Evolutionary conservation across 2,113 vertebrate genomes (phyloP).

Genomic region (Probosciger aterrimus): DNA sequence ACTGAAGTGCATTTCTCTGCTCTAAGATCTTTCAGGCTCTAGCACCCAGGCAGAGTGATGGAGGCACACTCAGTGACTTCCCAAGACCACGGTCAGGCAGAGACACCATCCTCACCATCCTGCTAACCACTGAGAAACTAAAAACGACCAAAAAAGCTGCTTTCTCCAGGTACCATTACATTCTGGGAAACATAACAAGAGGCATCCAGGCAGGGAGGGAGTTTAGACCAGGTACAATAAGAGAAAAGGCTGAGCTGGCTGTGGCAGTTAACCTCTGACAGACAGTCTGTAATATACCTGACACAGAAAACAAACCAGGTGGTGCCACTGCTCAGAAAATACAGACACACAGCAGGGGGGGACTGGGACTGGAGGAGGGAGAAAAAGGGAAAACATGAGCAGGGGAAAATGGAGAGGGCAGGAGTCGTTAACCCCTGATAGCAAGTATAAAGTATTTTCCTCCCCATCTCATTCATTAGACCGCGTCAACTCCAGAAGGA

Average conservation of each 20-base stretch:
- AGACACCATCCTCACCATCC: not conserved
- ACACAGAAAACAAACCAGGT: slow-evolving; percentile 62
- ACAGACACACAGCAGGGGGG: not conserved
- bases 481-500: slow-evolving; percentile 30
- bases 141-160: not conserved
- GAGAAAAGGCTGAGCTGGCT: not conserved
- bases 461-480: slow-evolving; percentile 46
- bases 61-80: rapidly evolving
- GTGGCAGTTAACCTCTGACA: slow-evolving; percentile 48
- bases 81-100: not conserved
- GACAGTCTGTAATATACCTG: slow-evolving; percentile 43
- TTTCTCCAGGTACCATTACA: not conserved
- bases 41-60: not conserved
- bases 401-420: not conserved
- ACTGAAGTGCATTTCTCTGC: not conserved
- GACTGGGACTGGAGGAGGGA: not conserved
- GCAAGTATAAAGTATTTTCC: slow-evolving; percentile 47
- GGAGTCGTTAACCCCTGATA: slow-evolving; percentile 39
- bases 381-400: slow-evolving; percentile 19
- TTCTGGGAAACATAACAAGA: not conserved
- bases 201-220: not conserved
- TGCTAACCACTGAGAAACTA: not conserved
- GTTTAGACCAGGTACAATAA: not conserved
- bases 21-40: not conserved
- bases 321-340: slow-evolving; percentile 24